A percentile compares a stretch with the other conserved stretches of the same genome.
Evolutionary conservation across 2,113 vertebrate species (phyloP).

Genomic region (Pangasianodon hypophthalmus): DNA sequence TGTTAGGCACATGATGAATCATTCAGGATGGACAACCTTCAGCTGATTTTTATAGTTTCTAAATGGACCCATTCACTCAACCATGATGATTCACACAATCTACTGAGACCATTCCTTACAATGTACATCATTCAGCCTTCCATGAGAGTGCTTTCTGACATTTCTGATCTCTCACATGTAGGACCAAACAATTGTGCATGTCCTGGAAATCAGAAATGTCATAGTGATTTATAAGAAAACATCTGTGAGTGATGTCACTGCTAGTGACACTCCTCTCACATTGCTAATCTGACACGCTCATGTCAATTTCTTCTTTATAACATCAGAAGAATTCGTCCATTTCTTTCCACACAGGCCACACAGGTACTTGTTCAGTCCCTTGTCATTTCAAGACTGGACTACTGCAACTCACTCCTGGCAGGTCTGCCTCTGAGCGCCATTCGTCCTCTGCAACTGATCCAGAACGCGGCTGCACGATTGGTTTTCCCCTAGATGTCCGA

Average conservation of each 20-base stretch:
- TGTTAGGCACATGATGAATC: background rate
- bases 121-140: background rate
- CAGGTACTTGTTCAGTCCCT: too few relatives aligned
- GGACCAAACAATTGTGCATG: background rate
- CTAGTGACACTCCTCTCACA: too few relatives aligned
- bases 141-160: background rate
- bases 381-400: too few relatives aligned
- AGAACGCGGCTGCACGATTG: too few relatives aligned
- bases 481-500: too few relatives aligned
- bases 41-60: background rate
- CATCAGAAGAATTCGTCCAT: too few relatives aligned
- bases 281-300: too few relatives aligned
- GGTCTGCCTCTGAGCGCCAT: too few relatives aligned
- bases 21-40: background rate
- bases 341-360: too few relatives aligned
- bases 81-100: background rate
- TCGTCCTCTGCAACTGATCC: too few relatives aligned
- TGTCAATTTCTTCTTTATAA: too few relatives aligned
- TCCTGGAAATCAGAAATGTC: background rate
- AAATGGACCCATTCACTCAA: background rate
- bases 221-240: background rate
- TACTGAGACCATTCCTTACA: background rate
- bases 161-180: background rate
- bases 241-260: background rate
- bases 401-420: too few relatives aligned